Evolutionary conservation across 1,140 invertebrate species (phyloP), one percentile per base, ranked within the genome.

Genomic region (Ceratina calcarata): DNA sequence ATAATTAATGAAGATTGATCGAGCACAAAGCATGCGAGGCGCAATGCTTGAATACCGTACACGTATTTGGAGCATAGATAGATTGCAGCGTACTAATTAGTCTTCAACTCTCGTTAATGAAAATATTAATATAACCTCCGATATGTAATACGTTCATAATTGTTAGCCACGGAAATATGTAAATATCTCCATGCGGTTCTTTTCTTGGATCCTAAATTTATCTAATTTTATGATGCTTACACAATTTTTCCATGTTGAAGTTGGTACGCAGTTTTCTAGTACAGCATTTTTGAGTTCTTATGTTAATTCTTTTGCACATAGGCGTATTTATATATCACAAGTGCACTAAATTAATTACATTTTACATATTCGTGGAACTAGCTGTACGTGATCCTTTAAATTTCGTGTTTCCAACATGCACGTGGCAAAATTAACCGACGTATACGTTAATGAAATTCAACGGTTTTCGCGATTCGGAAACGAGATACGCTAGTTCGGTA

Each of bases 1-100:
- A 71, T 71, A 69, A 71, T 62, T 78, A 78, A 78, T 49, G 76
- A 78, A 78, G 76, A 78, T 78, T 78, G 68, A 78, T 78, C 58
- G 49, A 58, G 13, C 27, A 58, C 60, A 27, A 71, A 53, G 49
- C 32, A 6, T 45, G 57, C 61, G 24, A 57, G 58, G 45, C 15
- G 68, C 68, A 24, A 71, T 64, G 58, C 60, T 71, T 22, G 68
- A 78, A 71, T 55, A 16, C 49, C 49, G 27, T 55, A 13, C 3
- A n/a, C 55, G 10, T 62, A 77, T 77, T 70, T 45, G 60, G 27
- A 53, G 71, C 76, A 64, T 71, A 62, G 76, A 78, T 78, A 64
- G 71, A 78, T 78, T 49, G 68, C 49, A 20, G 6, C 3, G 45
- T 20, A 62, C 58, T 71, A 78, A 71, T 78, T 71, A 71, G 27